Evolutionary conservation across 2,113 vertebrate species (phyloP), one percentile per base, ranked within the genome.

Genomic region (Diphyllodes magnificus): DNA sequence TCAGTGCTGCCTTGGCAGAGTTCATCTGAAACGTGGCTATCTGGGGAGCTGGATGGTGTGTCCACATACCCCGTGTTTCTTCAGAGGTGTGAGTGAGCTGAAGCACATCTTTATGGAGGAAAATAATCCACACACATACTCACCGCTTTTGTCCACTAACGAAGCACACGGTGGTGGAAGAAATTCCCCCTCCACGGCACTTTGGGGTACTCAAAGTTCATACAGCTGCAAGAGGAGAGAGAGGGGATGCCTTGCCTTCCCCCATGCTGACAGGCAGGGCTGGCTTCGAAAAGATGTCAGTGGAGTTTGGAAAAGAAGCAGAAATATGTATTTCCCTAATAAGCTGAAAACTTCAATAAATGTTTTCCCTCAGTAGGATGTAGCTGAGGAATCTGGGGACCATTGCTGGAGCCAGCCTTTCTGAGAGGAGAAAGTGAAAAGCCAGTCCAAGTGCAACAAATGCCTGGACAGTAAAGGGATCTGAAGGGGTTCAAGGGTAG

Each of bases 311-410:
- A 95, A 95, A 95, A 96, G 87, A 82, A 90, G 85, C 72, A 97
- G 87, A 96, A 96, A 91, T 96, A 96, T 93, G 86, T 95, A 97
- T 97, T 95, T 97, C 93, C 82, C 88, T 95, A 94, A 96, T 93
- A 97, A 95, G 85, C 82, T 94, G 82, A 96, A 96, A 88, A 90
- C 92, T 96, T 97, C 95, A 88, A 80, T 96, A 95, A 97, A 95
- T 97, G 95, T 97, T 97, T 97, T 97, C 57, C 78, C 97, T 97
- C 97, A 95, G 96, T 97, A 86, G 96, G 97, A 97, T 35, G 13
- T 88, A 95, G 79, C 93, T 96, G 82, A 93, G 95, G 96, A 97
- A 97, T 97, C 95, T 92, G 68, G 80, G 88, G 93, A 95, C 65
- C 27, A 17, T 90, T 57, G 94, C 83, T 86, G 73, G 57, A 96